phyloP scores from a whole-genome alignment of 1,140 invertebrate genomes.

The Drosophila ambigua region DNA sequence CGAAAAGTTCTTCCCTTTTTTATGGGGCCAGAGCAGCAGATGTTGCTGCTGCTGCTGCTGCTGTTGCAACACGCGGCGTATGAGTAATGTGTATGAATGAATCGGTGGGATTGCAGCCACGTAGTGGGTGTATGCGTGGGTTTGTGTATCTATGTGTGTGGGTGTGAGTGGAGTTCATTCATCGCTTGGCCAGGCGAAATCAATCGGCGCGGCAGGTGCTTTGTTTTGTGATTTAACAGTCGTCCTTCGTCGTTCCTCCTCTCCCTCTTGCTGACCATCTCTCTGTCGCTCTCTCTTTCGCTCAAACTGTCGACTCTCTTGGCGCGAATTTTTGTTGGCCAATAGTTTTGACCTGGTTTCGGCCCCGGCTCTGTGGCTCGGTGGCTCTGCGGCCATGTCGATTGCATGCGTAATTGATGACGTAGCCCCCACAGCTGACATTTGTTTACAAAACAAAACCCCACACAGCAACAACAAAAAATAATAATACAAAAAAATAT shows the following conservation, averaged over 20 bases:
- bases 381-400: constrained; percentile 30
- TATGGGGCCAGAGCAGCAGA: background rate
- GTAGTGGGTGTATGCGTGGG: constrained; percentile 8
- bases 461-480: constrained; percentile 13
- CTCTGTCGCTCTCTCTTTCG: background rate
- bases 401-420: constrained; percentile 80
- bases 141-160: constrained; percentile 26
- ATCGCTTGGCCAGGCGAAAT: constrained; percentile 42
- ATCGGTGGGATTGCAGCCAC: no score
- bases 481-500: constrained; percentile 5
- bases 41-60: background rate
- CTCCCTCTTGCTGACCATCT: background rate
- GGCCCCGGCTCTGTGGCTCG: constrained; percentile 16
- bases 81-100: constrained; percentile 55
- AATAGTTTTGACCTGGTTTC: constrained; percentile 80
- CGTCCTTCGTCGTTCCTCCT: constrained; percentile 8
- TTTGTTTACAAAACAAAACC: constrained; percentile 61
- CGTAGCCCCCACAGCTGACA: constrained; percentile 66
- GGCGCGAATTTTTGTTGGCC: constrained; percentile 71
- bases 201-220: constrained; percentile 63
- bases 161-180: constrained; percentile 36
- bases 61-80: constrained; percentile 59
- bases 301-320: constrained; percentile 37
- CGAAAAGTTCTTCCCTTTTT: constrained; percentile 25
- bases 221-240: constrained; percentile 69